Evolutionary conservation across 2,113 vertebrate species (phyloP), one percentile per base, ranked within the genome.

Genomic region (Ophthalmolycus amberensis): DNA sequence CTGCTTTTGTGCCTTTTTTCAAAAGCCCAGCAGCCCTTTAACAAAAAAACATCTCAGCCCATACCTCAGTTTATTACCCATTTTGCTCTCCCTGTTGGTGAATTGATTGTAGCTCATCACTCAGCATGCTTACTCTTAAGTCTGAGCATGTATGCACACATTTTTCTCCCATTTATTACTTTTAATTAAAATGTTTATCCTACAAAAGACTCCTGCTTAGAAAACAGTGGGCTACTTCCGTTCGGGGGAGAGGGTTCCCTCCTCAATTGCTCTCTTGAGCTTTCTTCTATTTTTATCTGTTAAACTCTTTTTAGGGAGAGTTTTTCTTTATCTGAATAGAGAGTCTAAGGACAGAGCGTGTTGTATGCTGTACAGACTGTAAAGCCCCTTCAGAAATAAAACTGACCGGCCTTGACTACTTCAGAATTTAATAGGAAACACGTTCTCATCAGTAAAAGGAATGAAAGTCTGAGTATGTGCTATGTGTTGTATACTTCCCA

Each of bases 1-100:
- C 37, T 71, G 42, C 40, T 77, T 75, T 71, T 25, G 20, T 22
- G 38, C 54, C 63, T 58, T 82, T 52, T 48, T 27, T 83, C 40
- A 76, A 82, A 76, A 73, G 58, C 62, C 34, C 32, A 70, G 32
- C 38, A 44, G 70, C 34, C 27, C 5, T 67, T 63, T 32, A 38
- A 54, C n/a, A 70, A 18, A 70, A 34, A 44, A 52, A 27, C 44
- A n/a, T 66, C 34, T 73, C 10, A 71, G 71, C 6, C 25, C 1
- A 15, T 56, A n/a, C 58, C 18, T 34, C 20, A 40, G 42, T 50
- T 14, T 67, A 48, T 69, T 48, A 52, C 68, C 63, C 52, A 60
- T 37, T 58, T 62, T 40, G 29, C 34, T 54, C 27, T 29, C 42
- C 50, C 22, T 48, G 3, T 25, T 73, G 42, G 37, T 74, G 6